A percentile compares a stretch with the other conserved stretches of the same genome.
These are phyloP conservation scores for Coenonympha arcania DNA, from an alignment of 2,888 invertebrate species.

Conservation along the genomic window DNA sequence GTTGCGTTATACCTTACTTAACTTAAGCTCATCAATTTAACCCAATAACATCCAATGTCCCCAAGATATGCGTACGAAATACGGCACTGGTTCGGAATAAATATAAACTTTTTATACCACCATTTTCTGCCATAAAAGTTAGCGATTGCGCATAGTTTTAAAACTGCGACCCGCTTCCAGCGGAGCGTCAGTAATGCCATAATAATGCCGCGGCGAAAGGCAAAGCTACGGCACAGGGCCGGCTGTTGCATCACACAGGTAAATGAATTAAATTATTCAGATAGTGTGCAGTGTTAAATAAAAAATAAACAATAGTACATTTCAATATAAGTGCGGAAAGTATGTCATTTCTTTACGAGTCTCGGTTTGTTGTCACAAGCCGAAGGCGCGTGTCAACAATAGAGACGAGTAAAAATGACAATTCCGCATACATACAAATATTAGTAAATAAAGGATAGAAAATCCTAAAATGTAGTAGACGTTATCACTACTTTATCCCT, in stretches of 20 bases:
- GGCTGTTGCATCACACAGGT: not conserved
- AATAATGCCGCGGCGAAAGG: conserved; percentile 7
- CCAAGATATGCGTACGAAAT: not conserved
- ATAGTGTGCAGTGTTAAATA: not conserved
- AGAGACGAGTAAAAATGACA: no score
- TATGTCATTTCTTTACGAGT: no score
- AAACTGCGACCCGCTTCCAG: conserved; percentile 10
- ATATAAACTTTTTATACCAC: conserved; percentile 5
- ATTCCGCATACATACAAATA: no score
- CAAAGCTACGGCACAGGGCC: conserved; percentile 2
- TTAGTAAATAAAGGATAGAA: no score
- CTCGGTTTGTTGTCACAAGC: no score
- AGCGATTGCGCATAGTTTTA: conserved; percentile 11
- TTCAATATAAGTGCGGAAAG: no score
- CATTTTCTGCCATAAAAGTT: conserved; percentile 10
- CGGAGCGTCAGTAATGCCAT: conserved; percentile 12
- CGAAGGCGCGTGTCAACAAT: no score
- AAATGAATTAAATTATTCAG: not conserved
- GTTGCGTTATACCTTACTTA: no score
- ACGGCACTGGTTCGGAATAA: not conserved
- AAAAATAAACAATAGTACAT: no score
- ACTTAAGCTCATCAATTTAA: no score
- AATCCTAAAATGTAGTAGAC: no score
- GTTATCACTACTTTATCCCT: no score
- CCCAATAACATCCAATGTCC: not conserved